phyloP scores from a whole-genome alignment of 2,888 invertebrate species.

The Oligia strigilis region DNA sequence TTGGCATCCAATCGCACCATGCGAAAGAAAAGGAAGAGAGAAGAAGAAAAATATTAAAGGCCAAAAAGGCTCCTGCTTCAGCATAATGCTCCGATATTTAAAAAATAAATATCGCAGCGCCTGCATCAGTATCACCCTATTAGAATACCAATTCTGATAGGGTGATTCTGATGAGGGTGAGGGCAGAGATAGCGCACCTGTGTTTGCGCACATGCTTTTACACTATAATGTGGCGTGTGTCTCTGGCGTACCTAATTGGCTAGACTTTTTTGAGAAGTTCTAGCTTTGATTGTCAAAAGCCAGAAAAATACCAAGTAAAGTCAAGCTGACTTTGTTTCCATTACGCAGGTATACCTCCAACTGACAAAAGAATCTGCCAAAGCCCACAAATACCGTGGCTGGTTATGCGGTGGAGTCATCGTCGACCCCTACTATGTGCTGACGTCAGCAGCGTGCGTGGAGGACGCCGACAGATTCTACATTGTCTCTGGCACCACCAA shows the following conservation, averaged over 20 bases:
- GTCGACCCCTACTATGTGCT: slow-evolving; percentile 82
- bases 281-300: not conserved
- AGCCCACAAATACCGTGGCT: slow-evolving; percentile 86
- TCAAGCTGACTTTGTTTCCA: not conserved
- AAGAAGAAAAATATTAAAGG: too few relatives aligned
- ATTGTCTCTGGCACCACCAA: slow-evolving; percentile 85
- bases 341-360: slow-evolving; percentile 83
- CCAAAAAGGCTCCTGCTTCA: too few relatives aligned
- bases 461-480: slow-evolving; percentile 87
- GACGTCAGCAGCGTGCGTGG: slow-evolving; percentile 87
- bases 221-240: not conserved
- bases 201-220: not conserved
- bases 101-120: too few relatives aligned
- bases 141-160: too few relatives aligned
- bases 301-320: not conserved
- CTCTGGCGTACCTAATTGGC: not conserved
- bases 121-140: too few relatives aligned
- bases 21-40: too few relatives aligned
- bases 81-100: too few relatives aligned
- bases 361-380: slow-evolving; percentile 87
- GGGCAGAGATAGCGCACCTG: not conserved
- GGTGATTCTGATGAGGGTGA: not conserved
- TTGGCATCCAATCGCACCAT: not conserved
- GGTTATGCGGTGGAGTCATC: slow-evolving; percentile 87
- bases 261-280: not conserved